Evolutionary conservation across 2,888 invertebrate species (phyloP).

Genomic region (Ophion ventricosus): DNA sequence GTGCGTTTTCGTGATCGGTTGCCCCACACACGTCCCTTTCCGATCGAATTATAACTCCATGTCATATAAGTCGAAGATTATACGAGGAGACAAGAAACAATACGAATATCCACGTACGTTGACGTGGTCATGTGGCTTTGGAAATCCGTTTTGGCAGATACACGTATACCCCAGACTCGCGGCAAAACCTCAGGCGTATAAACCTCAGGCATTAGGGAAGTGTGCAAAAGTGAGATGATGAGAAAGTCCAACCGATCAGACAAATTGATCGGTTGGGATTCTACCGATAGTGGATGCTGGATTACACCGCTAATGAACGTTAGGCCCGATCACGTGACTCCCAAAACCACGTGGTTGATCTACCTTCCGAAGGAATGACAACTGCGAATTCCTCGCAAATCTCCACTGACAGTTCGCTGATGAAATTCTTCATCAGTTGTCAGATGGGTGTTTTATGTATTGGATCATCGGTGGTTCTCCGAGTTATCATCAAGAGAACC

Average conservation of each 20-base stretch:
- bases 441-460: neutral
- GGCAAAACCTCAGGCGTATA: too few relatives aligned
- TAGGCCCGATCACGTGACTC: neutral
- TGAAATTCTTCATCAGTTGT: neutral
- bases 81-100: neutral
- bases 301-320: neutral
- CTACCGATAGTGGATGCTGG: neutral
- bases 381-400: neutral
- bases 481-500: neutral
- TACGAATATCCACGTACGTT: neutral
- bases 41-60: slow-evolving; percentile 28
- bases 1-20: slow-evolving; percentile 77
- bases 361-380: neutral
- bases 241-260: neutral
- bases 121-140: neutral
- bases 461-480: too few relatives aligned
- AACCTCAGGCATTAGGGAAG: neutral
- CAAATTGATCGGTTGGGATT: neutral
- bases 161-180: neutral
- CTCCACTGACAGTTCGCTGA: neutral
- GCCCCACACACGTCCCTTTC: slow-evolving; percentile 42
- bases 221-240: neutral
- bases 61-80: neutral
- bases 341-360: neutral
- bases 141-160: neutral